Base-by-base conservation (phyloP, 2,888 invertebrate species). In the Pseudanteris insignis region DNA sequence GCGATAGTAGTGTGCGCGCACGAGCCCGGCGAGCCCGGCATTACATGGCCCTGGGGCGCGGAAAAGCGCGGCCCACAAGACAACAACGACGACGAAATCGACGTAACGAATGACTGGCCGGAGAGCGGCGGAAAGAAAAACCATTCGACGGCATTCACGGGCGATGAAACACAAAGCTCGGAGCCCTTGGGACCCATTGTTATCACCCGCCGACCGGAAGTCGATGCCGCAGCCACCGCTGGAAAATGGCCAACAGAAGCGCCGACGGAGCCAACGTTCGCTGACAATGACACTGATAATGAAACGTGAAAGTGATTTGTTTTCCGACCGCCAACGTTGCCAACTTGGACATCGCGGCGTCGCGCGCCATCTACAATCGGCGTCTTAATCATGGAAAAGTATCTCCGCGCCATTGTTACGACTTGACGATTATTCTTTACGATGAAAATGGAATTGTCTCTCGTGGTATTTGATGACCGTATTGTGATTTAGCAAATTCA, bases 221-320 rank as follows among this genome's bases (percentile, higher is more conserved):
- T 69, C 26, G 73, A 77, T 47, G 70, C 76, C 12, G 65, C 73
- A 4, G 76, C 76, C 5, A 78, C 78, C 2, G 77, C 77, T 4
- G 78, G 76, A 26, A 80, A 78, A 70, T 78, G 78, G 79, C 78
- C 78, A 12, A 74, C 77, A 5, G 77, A 78, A 54, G 38, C 70
- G 12, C 70, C 76, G 1, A 77, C 78, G 9, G 73, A 73, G 26
- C 43, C 59, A n/a, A 67, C 77, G 2, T 40, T 65, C 0, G 66
- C 64, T 30, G 75, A 77, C 48, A 68, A 67, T 18, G 78, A 78
- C 57, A 72, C 72, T 38, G 78, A 79, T 28, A 79, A 79, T 65
- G 79, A 80, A 64, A 74, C 79, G 30, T 75, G 61, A 67, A 59
- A 58, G 50, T 37, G 51, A 62, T 48, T 46, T 64, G 62, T 53